Evolutionary conservation across 2,113 vertebrate species (phyloP), one percentile per base, ranked within the genome.

Genomic region (Zeus faber): DNA sequence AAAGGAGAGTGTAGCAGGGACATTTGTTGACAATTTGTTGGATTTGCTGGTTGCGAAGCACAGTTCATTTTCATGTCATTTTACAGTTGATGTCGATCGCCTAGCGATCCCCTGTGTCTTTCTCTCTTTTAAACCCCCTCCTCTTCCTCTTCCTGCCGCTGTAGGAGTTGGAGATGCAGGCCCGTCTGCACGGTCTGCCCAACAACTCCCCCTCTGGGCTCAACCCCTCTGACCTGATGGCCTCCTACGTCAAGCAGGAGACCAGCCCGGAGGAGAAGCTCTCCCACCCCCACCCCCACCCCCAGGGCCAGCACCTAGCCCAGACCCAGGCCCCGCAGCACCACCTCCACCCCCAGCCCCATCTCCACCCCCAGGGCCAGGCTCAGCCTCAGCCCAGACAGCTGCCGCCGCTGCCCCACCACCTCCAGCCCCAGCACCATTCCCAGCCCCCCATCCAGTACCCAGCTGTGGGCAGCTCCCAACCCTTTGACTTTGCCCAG

Each of bases 101-200:
- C n/a, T n/a, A n/a, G n/a, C n/a, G n/a, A n/a, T 39, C 24, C 4
- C 13, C 8, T 27, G 43, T 53, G 26, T 53, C 24, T 14, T 20
- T 46, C 23, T 13, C 27, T 14, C 16, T 48, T 16, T 43, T 16
- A 24, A 1, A 40, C 13, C 13, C 31, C 2, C 29, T 33, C 17
- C n/a, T n/a, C n/a, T n/a, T n/a, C n/a, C 40, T 20, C 24, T 27
- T n/a, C 16, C 13, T 18, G 23, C 13, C 45, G 17, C 27, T 1
- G n/a, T 85, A 99, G 97, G 95, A 99, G 85, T 73, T 99, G 83
- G 97, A 99, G 88, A 98, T 95, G 93, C 97, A 99, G 85, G 95
- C 97, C 0, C 91, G 85, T 0, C 65, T 96, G 50, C 96, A 99
- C 0, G 96, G 97, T 37, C 90, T 99, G 26, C 91, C 94, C 52